A percentile compares a stretch with the other conserved stretches of the same genome.
These are phyloP conservation scores for Tachina lurida DNA, from an alignment of 2,888 invertebrate species.

Conservation along the genomic window DNA sequence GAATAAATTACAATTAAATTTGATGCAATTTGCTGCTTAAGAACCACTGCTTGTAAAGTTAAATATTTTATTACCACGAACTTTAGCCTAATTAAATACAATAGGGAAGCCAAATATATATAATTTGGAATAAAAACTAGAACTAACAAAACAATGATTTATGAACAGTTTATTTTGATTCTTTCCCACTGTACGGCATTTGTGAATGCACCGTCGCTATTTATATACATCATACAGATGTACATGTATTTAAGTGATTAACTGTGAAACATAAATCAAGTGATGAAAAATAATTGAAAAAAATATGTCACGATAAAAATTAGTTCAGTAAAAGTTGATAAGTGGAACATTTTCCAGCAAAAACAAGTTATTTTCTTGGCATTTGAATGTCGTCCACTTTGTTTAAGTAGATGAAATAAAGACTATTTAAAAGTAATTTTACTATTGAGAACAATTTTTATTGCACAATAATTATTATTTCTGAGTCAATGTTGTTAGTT, in stretches of 20 bases:
- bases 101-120: too few species aligned
- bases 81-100: too few species aligned
- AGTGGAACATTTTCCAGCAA: conserved; percentile 38
- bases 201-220: not conserved
- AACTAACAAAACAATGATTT: not conserved
- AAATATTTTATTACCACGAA: too few species aligned
- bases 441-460: conserved; percentile 13
- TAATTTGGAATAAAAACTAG: too few species aligned
- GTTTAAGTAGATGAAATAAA: conserved; percentile 26
- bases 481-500: conserved; percentile 1
- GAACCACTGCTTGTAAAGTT: too few species aligned
- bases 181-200: not conserved
- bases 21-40: too few species aligned
- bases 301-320: conserved; percentile 55
- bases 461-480: conserved; percentile 10
- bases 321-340: conserved; percentile 63
- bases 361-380: conserved; percentile 46
- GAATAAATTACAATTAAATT: not conserved
- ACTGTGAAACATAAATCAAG: conserved; percentile 53
- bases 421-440: conserved; percentile 35
- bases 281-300: conserved; percentile 16
- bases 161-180: not conserved
- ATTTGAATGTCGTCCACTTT: conserved; percentile 51
- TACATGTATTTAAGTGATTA: conserved; percentile 30
- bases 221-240: not conserved